These are phyloP conservation scores for Drosophila ercepeae DNA, from an alignment of 1,140 invertebrate species.

Conservation along the genomic window DNA sequence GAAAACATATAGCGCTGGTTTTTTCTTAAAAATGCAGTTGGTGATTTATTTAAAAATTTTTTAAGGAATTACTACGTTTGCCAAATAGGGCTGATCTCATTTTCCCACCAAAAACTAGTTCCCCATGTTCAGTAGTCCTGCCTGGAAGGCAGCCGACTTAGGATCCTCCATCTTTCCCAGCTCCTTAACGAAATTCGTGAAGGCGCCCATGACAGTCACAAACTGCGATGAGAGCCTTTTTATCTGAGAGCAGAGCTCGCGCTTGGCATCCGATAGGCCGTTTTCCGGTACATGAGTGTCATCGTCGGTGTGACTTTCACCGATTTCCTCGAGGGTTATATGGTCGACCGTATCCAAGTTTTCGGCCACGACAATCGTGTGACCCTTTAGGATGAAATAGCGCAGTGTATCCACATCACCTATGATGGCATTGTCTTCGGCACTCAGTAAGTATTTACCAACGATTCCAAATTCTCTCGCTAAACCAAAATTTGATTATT, in stretches of 20 bases:
- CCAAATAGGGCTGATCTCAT: background rate
- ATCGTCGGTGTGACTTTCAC: constrained; percentile 10
- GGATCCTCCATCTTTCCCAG: background rate
- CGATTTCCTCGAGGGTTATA: background rate
- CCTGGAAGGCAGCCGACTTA: background rate
- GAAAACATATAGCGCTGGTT: background rate
- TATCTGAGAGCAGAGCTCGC: background rate
- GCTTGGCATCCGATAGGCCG: background rate
- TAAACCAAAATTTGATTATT: background rate
- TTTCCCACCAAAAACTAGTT: background rate
- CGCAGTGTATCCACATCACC: constrained; percentile 9
- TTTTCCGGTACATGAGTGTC: background rate
- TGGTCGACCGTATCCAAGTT: background rate
- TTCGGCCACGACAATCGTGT: constrained; percentile 16
- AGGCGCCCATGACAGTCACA: background rate
- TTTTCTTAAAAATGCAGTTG: background rate
- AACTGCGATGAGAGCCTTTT: background rate
- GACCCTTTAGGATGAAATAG: constrained; percentile 9
- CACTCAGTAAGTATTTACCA: constrained; percentile 30
- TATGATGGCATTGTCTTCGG: constrained; percentile 24
- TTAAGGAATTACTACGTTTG: no score
- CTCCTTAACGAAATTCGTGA: constrained; percentile 1
- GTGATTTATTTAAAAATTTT: background rate
- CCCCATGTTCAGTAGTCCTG: background rate
- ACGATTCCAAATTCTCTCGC: constrained; percentile 16